These are phyloP conservation scores for Antennarius maculatus DNA, from an alignment of 2,797 vertebrate species.

Conservation along the genomic window DNA sequence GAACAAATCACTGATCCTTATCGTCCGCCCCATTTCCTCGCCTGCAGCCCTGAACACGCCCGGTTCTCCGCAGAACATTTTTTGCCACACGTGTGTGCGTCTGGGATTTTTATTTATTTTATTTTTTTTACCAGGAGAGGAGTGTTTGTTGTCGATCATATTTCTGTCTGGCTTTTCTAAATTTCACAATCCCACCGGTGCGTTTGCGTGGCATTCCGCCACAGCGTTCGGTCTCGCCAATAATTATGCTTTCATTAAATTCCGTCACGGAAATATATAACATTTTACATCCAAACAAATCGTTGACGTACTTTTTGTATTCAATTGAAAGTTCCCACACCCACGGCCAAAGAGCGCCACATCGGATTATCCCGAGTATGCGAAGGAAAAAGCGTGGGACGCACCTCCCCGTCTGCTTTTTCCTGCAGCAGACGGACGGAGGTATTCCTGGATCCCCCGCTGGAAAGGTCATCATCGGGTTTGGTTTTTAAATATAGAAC, in stretches of 20 bases:
- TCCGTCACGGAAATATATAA: no score
- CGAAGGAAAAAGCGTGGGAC: background rate
- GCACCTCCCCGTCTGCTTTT: background rate
- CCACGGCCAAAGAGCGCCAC: no score
- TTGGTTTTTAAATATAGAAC: conserved; percentile 66
- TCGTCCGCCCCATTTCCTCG: conserved; percentile 51
- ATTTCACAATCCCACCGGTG: conserved; percentile 34
- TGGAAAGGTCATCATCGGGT: conserved; percentile 59
- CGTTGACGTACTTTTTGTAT: no score
- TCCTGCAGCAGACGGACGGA: conserved; percentile 23
- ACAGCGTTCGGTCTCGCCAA: background rate
- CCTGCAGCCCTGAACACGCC: conserved; percentile 43
- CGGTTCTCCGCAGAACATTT: conserved; percentile 7
- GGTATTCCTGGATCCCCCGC: conserved; percentile 40
- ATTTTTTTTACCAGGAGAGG: background rate
- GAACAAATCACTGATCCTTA: conserved; percentile 12
- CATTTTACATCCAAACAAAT: no score
- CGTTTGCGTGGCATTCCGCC: background rate
- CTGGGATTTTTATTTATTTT: conserved; percentile 6
- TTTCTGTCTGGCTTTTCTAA: conserved; percentile 24
- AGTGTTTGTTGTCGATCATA: conserved; percentile 36
- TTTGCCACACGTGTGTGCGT: background rate
- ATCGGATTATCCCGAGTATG: background rate
- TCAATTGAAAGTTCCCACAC: no score
- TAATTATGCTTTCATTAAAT: background rate